These are phyloP conservation scores for Bursaphelenchus mucronatus DNA, from an alignment of 1,140 invertebrate genomes.

Conservation along the genomic window DNA sequence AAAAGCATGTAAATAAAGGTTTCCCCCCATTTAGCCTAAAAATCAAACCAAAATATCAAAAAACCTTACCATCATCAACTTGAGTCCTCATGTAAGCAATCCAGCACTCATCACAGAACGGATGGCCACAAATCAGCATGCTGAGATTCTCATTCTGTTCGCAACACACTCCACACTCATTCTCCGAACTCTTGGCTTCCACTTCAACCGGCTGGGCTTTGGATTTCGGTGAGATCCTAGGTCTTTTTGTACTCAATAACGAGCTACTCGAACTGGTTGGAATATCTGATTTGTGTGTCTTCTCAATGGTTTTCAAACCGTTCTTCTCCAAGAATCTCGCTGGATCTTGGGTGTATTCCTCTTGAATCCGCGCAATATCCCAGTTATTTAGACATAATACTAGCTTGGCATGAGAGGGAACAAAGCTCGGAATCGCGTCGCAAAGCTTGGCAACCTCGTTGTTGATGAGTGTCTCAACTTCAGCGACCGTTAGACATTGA, in stretches of 20 bases:
- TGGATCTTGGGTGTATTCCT: not conserved
- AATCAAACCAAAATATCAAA: slow-evolving; percentile 15
- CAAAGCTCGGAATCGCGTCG: slow-evolving; percentile 15
- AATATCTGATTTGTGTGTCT: slow-evolving; percentile 8
- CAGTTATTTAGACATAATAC: slow-evolving; percentile 37
- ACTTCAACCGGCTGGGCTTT: not conserved
- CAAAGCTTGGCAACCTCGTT: slow-evolving; percentile 10
- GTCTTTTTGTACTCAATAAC: not conserved
- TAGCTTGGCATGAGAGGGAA: slow-evolving; percentile 36
- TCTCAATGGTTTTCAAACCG: slow-evolving; percentile 4
- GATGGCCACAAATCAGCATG: slow-evolving; percentile 39
- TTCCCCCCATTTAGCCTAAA: slow-evolving; percentile 4
- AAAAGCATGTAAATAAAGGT: not conserved
- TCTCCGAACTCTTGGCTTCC: not conserved
- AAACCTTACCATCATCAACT: slow-evolving; percentile 33
- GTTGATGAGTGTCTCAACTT: slow-evolving; percentile 18
- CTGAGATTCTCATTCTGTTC: slow-evolving; percentile 21
- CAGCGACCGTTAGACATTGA: slow-evolving; percentile 13
- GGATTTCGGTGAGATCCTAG: not conserved
- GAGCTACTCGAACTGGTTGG: slow-evolving; percentile 10
- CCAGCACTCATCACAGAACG: slow-evolving; percentile 41
- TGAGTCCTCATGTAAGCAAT: slow-evolving; percentile 33
- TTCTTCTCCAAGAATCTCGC: slow-evolving; percentile 16
- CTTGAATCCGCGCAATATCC: slow-evolving; percentile 37
- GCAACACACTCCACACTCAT: slow-evolving; percentile 40